phyloP scores from a whole-genome alignment of 2,113 vertebrate species.

The Sialia sialis region DNA sequence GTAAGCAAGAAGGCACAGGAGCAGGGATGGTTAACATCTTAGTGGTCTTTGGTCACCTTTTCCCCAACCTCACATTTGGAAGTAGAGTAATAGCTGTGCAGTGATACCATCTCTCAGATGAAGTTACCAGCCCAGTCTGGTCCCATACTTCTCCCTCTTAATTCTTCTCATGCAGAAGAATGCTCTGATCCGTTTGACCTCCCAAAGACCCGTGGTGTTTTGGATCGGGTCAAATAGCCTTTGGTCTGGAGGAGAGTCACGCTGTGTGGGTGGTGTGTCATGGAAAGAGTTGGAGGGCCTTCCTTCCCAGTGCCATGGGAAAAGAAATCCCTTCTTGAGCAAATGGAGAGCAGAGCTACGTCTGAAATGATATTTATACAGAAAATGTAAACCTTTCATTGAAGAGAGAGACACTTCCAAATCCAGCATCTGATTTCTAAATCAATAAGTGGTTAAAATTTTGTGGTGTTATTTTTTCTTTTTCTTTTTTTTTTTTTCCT shows the following conservation, averaged over 20 bases:
- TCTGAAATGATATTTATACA: neutral
- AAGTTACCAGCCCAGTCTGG: neutral
- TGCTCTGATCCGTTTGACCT: neutral
- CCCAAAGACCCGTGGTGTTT: neutral
- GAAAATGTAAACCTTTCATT: neutral
- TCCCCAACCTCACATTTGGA: neutral
- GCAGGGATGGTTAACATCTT: neutral
- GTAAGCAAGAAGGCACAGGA: neutral
- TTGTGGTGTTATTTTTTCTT: neutral
- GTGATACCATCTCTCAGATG: neutral
- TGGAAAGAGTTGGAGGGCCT: neutral
- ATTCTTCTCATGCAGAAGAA: neutral
- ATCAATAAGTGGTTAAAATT: neutral
- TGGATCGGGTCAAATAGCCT: neutral
- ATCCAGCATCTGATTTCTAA: neutral
- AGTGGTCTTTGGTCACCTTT: neutral
- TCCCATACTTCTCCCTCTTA: neutral
- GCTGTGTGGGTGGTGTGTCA: neutral
- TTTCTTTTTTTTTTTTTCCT: neutral
- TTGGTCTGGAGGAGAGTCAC: neutral
- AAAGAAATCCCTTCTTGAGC: neutral
- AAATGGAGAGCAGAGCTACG: neutral
- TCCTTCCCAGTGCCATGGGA: neutral
- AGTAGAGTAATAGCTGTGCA: neutral
- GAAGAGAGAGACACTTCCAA: neutral